Percentiles rank a stretch among this genome's conserved stretches.
phyloP scores from a whole-genome alignment of 2,888 invertebrate species.

The Lobophora halterata region DNA sequence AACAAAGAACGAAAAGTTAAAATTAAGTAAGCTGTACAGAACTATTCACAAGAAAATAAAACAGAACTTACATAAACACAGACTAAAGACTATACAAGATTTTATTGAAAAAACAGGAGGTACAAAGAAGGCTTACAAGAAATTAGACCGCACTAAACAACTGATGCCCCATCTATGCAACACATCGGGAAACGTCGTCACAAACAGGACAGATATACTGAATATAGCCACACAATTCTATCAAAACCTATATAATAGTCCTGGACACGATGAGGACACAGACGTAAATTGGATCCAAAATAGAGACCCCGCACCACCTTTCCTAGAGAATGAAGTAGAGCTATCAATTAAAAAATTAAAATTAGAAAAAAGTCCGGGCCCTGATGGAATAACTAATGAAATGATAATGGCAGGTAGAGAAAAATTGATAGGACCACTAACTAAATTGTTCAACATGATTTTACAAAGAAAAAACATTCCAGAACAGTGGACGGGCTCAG shows the following conservation, averaged over 20 bases:
- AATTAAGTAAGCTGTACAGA: constrained; percentile 13
- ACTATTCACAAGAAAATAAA: constrained; percentile 13
- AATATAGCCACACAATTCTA: constrained; percentile 1
- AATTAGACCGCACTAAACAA: constrained; percentile 2
- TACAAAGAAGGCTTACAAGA: constrained; percentile 15
- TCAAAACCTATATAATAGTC: not conserved
- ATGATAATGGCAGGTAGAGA: not conserved
- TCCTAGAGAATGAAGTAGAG: not conserved
- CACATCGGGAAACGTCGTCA: constrained; percentile 5
- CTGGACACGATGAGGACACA: not conserved
- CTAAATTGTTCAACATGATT: not conserved
- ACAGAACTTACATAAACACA: constrained; percentile 9
- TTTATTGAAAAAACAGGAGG: constrained; percentile 10
- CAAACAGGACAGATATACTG: not conserved
- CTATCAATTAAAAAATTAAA: constrained; percentile 5
- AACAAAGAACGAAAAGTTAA: constrained; percentile 10
- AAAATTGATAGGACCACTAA: not conserved
- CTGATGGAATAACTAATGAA: constrained; percentile 3
- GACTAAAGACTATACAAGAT: constrained; percentile 8
- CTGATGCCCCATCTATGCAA: too few species aligned
- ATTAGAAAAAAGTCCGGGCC: not conserved
- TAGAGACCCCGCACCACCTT: too few species aligned
- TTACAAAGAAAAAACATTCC: not conserved
- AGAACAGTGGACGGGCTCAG: not conserved
- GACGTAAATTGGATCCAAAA: not conserved